Conservation (phyloP, 2,113 vertebrate genomes). For the Hiodon tergisus region DNA sequence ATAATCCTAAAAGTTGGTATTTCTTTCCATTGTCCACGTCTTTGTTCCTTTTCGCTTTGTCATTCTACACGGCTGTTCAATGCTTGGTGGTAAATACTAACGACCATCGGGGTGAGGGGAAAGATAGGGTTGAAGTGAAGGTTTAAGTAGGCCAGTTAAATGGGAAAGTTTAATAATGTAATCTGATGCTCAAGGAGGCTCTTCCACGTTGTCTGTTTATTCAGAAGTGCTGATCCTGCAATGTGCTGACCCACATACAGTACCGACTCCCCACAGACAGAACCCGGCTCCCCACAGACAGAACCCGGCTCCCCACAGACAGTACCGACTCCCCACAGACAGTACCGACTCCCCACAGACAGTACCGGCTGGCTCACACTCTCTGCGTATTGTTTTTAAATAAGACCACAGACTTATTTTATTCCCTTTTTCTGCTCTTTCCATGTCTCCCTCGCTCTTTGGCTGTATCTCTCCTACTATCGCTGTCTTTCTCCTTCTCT, state of each 20-base stretch:
- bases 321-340: no score
- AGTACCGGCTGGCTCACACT: constrained; percentile 44
- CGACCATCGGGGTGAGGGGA: constrained; percentile 10
- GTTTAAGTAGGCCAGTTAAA: constrained; percentile 36
- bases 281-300: constrained; percentile 48
- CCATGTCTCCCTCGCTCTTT: neutral
- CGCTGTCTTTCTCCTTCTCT: constrained; percentile 19
- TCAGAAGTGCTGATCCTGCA: constrained; percentile 75
- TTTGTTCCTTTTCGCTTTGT: no score
- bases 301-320: no score
- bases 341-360: constrained; percentile 27
- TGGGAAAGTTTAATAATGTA: constrained; percentile 58
- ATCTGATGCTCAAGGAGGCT: constrained; percentile 47
- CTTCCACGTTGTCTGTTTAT: constrained; percentile 53
- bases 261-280: constrained; percentile 66
- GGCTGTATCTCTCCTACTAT: neutral
- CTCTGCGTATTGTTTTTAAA: constrained; percentile 42
- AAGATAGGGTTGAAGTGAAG: constrained; percentile 31
- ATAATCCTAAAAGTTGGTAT: no score
- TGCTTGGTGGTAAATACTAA: neutral
- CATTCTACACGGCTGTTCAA: no score
- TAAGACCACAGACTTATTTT: constrained; percentile 34
- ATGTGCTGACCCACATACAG: constrained; percentile 77
- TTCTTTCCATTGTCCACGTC: no score
- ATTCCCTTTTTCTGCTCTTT: constrained; percentile 5